Evolutionary conservation across 2,888 invertebrate genomes (phyloP).

Genomic region (Sinelater perroti): DNA sequence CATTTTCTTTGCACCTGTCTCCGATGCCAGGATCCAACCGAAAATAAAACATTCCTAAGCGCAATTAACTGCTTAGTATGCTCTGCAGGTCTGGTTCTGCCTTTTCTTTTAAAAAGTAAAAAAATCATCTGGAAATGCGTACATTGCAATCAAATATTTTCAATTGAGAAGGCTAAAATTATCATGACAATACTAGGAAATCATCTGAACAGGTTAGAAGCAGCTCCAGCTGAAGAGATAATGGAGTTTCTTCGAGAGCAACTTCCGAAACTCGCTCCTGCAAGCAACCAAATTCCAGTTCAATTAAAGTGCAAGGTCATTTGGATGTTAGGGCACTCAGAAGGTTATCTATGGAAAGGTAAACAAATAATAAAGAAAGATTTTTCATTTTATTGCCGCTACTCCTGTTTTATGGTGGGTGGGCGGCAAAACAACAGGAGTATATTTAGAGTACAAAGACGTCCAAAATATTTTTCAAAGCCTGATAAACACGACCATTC

Average conservation of each 20-base stretch:
- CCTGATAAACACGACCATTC: too few species aligned
- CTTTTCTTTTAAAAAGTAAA: conserved; percentile 64
- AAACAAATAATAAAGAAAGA: too few species aligned
- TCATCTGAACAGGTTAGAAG: conserved; percentile 63
- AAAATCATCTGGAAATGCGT: conserved; percentile 69
- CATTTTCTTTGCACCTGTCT: conserved; percentile 73
- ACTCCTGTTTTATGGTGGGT: too few species aligned
- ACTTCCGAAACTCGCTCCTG: conserved; percentile 65
- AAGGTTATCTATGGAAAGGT: conserved; percentile 69
- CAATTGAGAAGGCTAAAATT: conserved; percentile 63
- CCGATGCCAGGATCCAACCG: conserved; percentile 73
- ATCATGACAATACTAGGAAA: conserved; percentile 66
- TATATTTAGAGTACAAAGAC: conserved; percentile 4
- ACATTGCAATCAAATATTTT: conserved; percentile 63
- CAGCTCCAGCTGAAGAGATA: conserved; percentile 65
- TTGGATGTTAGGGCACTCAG: conserved; percentile 68
- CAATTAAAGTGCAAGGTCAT: conserved; percentile 71
- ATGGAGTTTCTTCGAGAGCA: conserved; percentile 66
- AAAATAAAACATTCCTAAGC: conserved; percentile 64
- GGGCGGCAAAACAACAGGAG: too few species aligned
- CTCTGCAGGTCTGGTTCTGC: conserved; percentile 67
- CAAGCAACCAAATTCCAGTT: conserved; percentile 68
- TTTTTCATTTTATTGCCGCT: too few species aligned
- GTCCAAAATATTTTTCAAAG: too few species aligned
- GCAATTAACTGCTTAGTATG: conserved; percentile 57